Conservation (phyloP, 2,113 vertebrate species). For the Cettia cetti region DNA sequence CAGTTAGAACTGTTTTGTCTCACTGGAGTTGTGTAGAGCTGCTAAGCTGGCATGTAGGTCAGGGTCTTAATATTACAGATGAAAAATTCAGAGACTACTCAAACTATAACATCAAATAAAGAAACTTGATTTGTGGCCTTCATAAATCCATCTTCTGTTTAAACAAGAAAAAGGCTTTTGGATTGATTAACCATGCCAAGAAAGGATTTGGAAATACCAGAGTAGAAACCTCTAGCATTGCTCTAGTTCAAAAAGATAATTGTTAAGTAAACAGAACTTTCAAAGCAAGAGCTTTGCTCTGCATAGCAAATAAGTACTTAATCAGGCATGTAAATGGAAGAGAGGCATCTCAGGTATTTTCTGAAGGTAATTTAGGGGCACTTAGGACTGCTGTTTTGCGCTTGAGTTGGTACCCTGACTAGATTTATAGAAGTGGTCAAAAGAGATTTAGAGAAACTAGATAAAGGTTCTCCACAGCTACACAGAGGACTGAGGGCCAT, state of each 20-base stretch:
- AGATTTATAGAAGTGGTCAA: neutral
- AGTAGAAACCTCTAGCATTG: constrained; percentile 17
- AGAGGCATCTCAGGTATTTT: constrained; percentile 60
- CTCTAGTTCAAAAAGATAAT: constrained; percentile 44
- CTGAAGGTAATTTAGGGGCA: constrained; percentile 32
- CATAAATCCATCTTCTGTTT: constrained; percentile 20
- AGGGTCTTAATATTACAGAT: neutral
- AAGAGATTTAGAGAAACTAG: neutral
- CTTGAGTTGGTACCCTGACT: neutral
- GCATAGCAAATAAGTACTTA: constrained; percentile 46
- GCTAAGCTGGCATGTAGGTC: neutral
- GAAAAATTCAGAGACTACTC: neutral
- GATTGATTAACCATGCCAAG: neutral
- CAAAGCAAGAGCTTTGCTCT: constrained; percentile 42
- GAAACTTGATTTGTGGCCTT: constrained; percentile 12
- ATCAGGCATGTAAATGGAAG: constrained; percentile 44
- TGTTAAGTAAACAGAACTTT: constrained; percentile 49
- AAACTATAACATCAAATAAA: neutral
- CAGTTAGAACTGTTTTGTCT: neutral
- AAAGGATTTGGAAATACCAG: constrained; percentile 39
- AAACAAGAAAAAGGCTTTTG: neutral
- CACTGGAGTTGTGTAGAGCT: neutral
- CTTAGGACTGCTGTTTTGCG: neutral
- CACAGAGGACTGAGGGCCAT: neutral
- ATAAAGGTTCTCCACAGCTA: neutral